Evolutionary conservation across 2,888 invertebrate genomes (phyloP), one percentile per base, ranked within the genome.

Genomic region (Amiota communis): DNA sequence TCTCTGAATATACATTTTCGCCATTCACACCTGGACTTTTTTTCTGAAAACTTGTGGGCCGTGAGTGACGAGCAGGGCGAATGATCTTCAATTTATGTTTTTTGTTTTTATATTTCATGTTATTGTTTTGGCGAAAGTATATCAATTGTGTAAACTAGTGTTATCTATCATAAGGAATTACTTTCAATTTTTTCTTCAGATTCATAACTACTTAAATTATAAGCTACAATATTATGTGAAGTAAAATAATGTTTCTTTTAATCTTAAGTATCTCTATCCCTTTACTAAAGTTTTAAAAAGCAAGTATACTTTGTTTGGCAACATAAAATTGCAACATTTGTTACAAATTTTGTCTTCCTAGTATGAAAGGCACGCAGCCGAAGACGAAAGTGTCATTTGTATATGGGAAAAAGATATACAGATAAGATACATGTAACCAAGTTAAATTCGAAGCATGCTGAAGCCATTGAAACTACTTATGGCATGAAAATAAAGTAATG

Each of bases 401-500:
- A 51, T n/a, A 51, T 12, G 53, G 12, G 53, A 8, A 51, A n/a
- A 51, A 51, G 53, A n/a, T 17, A 57, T 15, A 53, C 53, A 53
- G 53, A 13, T n/a, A 17, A 13, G 57, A n/a, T n/a, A 15, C 15
- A 15, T 8, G 53, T 15, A 53, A 4, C 15, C 57, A 17, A n/a
- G n/a, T 17, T 1, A 17, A n/a, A n/a, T n/a, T 1, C 8, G 57
- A 64, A n/a, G 36, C 63, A 63, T n/a, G 47, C 47, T 47, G 74
- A 82, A 80, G 77, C 83, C 83, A 83, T 83, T 83, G 84, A 85
- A 83, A 83, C 83, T 83, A 83, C 83, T 85, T 85, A 83, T 78
- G 84, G 82, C 81, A 85, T 85, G 83, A 84, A 85, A 83, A 83
- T 83, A 85, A 81, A 77, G 76, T 79, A 75, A 67, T 76, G 80